Base-by-base conservation (phyloP, 2,797 vertebrate genomes). In the Peromyscus aztecus region DNA sequence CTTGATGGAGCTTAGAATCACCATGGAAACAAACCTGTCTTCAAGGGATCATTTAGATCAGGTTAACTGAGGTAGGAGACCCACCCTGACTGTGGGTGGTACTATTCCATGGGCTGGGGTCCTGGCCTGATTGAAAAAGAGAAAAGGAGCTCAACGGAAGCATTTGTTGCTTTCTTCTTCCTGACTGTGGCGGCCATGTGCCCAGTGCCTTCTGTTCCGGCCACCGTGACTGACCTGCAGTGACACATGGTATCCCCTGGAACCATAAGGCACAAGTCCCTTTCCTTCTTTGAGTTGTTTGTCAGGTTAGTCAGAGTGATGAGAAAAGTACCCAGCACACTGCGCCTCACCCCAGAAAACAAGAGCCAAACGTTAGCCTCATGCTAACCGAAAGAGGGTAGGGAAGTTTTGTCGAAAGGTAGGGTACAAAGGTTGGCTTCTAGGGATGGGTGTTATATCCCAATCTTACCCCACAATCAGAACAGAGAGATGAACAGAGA, bases 321-420 rank as follows among this genome's bases (percentile, higher is more conserved):
- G 29, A 34, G 37, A 13, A 57, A 59, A 89, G 37, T 46, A 23
- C 61, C 4, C 31, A 59, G 43, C 67, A 83, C 13, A 75, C 37
- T 46, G 71, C 43, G 19, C 27, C 63, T 59, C 37, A 96, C 97
- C 91, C 59, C 31, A 92, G 69, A 94, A 92, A 63, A 94, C 43
- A 81, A 94, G 61, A 71, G 52, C 93, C 31, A 96, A 95, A 95
- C 59, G 37, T 89, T 29, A 96, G 59, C 19, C 46, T 90, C 46
- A n/a, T 94, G 77, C 78, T 93, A 88, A 92, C 77, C 71, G 89
- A 75, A 95, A 83, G 43, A 75, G 59, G 34, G 11, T 61, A 37
- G 40, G 57, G 43, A 89, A 43, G 13, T 81, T 88, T 93, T 86
- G 40, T 40, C 6, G 71, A 77, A 95, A 96, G 65, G 80, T 81